A percentile compares a stretch with the other conserved stretches of the same genome.
These are phyloP conservation scores for Xestia sexstrigata DNA, from an alignment of 2,888 invertebrate species.

Conservation along the genomic window DNA sequence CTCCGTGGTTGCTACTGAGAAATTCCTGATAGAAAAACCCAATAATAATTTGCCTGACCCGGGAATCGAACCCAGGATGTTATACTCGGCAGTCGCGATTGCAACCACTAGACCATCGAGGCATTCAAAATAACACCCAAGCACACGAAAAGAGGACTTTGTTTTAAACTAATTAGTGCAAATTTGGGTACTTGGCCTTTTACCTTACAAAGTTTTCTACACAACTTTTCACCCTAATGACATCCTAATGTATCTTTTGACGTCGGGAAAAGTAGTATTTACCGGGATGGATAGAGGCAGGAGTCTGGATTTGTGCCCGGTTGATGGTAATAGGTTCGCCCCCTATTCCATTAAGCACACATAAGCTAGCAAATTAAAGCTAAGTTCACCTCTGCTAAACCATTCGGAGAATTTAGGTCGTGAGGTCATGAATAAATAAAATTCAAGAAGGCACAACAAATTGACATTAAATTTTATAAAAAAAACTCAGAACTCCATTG, in stretches of 20 bases:
- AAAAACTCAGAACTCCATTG: constrained; percentile 11
- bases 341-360: neutral
- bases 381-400: neutral
- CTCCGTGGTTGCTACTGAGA: too few relatives aligned
- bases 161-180: neutral
- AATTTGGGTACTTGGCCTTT: neutral
- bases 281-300: neutral
- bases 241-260: neutral
- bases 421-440: neutral
- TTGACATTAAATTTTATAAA: constrained; percentile 18
- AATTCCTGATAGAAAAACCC: too few relatives aligned
- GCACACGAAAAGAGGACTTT: too few relatives aligned
- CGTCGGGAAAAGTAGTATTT: neutral
- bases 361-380: neutral
- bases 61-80: too few relatives aligned
- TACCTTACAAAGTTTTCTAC: neutral
- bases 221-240: too few relatives aligned
- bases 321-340: too few relatives aligned
- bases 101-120: too few relatives aligned
- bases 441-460: neutral
- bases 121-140: neutral
- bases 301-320: neutral
- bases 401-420: neutral
- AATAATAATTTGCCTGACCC: too few relatives aligned
- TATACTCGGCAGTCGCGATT: too few relatives aligned